Conservation (phyloP, 2,888 invertebrate genomes). For the Macrosiphum euphorbiae region DNA sequence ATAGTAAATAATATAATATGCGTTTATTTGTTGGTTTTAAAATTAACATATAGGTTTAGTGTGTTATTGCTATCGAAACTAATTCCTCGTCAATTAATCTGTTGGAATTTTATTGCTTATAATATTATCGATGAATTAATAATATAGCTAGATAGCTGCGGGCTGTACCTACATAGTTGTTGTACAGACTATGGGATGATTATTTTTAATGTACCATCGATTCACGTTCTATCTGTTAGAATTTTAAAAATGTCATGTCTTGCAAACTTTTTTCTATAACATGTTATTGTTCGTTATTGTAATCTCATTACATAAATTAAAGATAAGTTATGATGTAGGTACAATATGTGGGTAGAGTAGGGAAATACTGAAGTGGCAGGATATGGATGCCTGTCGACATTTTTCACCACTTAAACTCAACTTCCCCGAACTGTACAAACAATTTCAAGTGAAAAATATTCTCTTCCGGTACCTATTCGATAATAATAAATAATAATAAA, state of each 20-base stretch:
- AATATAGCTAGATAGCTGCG: not conserved
- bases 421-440: not conserved
- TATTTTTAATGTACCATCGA: not conserved
- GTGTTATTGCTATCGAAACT: not conserved
- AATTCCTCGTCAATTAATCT: not conserved
- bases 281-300: not conserved
- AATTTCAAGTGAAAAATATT: slow-evolving; percentile 2
- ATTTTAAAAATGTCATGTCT: not conserved
- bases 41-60: not conserved
- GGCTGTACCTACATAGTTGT: not conserved
- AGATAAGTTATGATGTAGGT: not conserved
- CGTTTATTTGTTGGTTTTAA: not conserved
- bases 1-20: not conserved
- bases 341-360: not conserved
- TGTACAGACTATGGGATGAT: not conserved
- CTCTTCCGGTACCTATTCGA: not conserved
- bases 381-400: not conserved
- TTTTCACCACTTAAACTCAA: not conserved
- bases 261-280: not conserved
- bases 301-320: not conserved
- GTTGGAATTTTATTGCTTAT: not conserved
- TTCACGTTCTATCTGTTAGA: not conserved
- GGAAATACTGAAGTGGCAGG: not conserved
- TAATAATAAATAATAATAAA: not conserved
- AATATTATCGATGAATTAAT: not conserved